Evolutionary conservation across 2,113 vertebrate species (phyloP), one percentile per base, ranked within the genome.

Genomic region (Cephalopterus ornatus): DNA sequence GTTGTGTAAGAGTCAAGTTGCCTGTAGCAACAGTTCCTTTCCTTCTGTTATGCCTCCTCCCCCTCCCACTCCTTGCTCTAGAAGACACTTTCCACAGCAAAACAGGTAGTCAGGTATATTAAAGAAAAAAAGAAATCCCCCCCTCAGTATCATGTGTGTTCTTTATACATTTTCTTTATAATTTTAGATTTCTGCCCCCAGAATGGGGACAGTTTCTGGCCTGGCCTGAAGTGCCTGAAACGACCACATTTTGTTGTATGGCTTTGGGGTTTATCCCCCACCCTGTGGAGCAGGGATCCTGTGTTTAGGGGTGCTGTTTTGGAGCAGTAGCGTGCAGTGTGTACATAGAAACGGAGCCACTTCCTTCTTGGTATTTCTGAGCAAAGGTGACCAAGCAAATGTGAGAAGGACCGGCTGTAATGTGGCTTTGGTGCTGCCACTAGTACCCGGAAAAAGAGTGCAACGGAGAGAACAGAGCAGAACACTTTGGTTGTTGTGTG

Each of bases 401-500:
- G 28, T 95, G 92, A 53, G 85, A 80, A 94, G 59, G 24, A 27
- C 50, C 66, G 95, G 91, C 89, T 96, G 92, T 95, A 68, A 42
- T 23, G 9, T 70, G 63, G 88, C 95, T 94, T 91, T 94, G 42
- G 74, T 33, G 63, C 97, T 91, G 97, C 97, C 95, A 80, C 91
- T 83, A 85, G 86, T 89, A 66, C 96, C 93, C 93, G 86, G 50
- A 46, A 80, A 83, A 80, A 21, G 47, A 44, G 11, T 4, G 8
- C 10, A 5, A 3, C 41, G 16, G 23, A 30, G 73, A 74, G 46
- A 67, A 97, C 97, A 97, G 97, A 85, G 52, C 11, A 11, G 13
- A 11, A 7, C 1, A 3, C 27, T 39, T 33, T 5, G 26, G 33
- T 37, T 24, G 8, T 39, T 33, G 11, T 37, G 10, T 68, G 56